Base-by-base conservation (phyloP, 1,140 invertebrate species). In the Scaptomyza graminum region DNA sequence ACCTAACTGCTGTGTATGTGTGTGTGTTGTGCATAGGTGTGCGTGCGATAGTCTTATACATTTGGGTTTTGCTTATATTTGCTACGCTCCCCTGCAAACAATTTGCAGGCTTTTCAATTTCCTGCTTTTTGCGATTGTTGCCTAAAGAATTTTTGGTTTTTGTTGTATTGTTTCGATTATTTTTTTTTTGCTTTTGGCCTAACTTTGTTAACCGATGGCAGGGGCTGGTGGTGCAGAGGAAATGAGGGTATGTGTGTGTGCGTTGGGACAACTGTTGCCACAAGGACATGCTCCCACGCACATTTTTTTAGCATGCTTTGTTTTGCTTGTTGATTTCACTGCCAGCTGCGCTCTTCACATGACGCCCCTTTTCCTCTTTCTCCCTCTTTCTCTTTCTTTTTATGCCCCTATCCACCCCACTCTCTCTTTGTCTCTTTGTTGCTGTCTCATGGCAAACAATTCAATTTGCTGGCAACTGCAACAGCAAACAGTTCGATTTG, bases 401-500 rank as follows among this genome's bases (percentile, higher is more conserved):
- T 22, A 22, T 22, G 18, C 18, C 15, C 34, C 16, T 11, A n/a
- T 39, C 39, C 0, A 39, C 3, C 13, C 37, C 25, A 9, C 50
- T 50, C 47, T 59, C 60, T 43, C 49, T 49, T 51, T 34, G 31
- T 43, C 16, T 16, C 41, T 28, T 39, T 39, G 43, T 63, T 41
- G n/a, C 57, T 46, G 66, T 57, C 61, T 43, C 49, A 47, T 65
- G 69, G 46, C 70, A 78, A 85, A 87, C 81, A 85, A 85, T 85
- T 85, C 82, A 85, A 85, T 85, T 85, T 85, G 62, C 65, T 73
- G 68, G 16, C 61, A 56, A 49, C 69, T 55, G 47, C 44, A 62
- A 39, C 13, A 68, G 39, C 56, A 61, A 25, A 62, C 61, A 56
- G 15, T 18, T 47, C 31, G 31, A 15, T 15, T 28, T 25, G 52